These are phyloP conservation scores for Rhabdophis nuchalis DNA, from an alignment of 2,797 vertebrate genomes.

Conservation along the genomic window DNA sequence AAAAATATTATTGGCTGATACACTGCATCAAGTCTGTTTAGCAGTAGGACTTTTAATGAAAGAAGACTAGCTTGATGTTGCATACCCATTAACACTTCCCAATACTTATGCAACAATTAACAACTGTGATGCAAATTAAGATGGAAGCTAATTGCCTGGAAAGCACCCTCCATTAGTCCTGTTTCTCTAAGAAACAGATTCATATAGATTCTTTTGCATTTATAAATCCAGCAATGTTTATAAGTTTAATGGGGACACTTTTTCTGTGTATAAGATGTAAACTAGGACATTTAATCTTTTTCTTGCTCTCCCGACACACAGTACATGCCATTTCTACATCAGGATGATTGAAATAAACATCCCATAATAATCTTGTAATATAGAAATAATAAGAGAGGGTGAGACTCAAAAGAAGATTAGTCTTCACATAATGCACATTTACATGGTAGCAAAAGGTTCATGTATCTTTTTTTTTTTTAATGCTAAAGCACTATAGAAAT, in stretches of 20 bases:
- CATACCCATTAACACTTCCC: not conserved
- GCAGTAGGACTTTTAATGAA: conserved; percentile 25
- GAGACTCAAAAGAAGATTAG: not conserved
- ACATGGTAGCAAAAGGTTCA: not conserved
- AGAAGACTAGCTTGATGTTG: conserved; percentile 7
- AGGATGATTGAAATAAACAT: not conserved
- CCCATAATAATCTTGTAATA: not conserved
- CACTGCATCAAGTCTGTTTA: not conserved
- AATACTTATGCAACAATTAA: not conserved
- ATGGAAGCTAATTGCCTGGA: conserved; percentile 33
- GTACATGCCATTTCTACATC: not conserved
- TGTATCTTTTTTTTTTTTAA: not conserved
- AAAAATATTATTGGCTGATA: not conserved
- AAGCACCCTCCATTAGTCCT: conserved; percentile 40
- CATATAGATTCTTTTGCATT: not conserved
- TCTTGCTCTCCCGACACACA: not conserved
- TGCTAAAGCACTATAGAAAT: not conserved
- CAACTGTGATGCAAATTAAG: conserved; percentile 18
- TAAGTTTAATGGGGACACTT: not conserved
- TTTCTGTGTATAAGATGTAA: not conserved
- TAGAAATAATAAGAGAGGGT: not conserved
- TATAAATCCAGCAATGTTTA: not conserved
- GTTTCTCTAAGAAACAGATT: not conserved
- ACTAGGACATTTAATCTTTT: not conserved
- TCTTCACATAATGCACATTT: not conserved